Evolutionary conservation across 2,113 vertebrate species (phyloP).

Genomic region (Gavia stellata): DNA sequence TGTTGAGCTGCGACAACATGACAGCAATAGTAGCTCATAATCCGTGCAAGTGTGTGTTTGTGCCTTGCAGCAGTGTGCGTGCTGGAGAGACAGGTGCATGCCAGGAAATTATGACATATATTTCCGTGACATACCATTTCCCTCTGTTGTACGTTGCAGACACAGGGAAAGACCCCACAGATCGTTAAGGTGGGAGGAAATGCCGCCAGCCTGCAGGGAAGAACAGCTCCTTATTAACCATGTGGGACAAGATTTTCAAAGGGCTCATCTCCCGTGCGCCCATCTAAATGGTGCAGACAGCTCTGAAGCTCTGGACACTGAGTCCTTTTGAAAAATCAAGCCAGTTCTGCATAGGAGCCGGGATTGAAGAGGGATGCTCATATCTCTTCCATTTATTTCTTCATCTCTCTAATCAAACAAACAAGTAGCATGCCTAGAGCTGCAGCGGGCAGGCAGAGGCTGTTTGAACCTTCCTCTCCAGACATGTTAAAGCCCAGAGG

Average conservation of each 20-base stretch:
- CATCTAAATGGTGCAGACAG: neutral
- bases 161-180: neutral
- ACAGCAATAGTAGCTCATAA: neutral
- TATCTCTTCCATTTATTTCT: neutral
- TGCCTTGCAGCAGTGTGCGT: neutral
- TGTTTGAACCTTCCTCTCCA: neutral
- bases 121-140: neutral
- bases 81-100: neutral
- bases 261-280: neutral
- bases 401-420: neutral
- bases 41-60: neutral
- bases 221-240: neutral
- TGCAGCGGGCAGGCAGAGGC: neutral
- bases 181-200: neutral
- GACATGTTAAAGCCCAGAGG: neutral
- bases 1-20: neutral
- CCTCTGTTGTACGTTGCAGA: neutral
- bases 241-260: neutral
- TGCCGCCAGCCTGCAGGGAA: neutral
- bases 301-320: neutral
- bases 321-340: neutral
- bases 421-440: neutral
- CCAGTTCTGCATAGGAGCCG: neutral
- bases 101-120: neutral
- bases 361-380: neutral